Evolutionary conservation across 2,888 invertebrate genomes (phyloP), one percentile per base, ranked within the genome.

Genomic region (Athrips mouffetella): DNA sequence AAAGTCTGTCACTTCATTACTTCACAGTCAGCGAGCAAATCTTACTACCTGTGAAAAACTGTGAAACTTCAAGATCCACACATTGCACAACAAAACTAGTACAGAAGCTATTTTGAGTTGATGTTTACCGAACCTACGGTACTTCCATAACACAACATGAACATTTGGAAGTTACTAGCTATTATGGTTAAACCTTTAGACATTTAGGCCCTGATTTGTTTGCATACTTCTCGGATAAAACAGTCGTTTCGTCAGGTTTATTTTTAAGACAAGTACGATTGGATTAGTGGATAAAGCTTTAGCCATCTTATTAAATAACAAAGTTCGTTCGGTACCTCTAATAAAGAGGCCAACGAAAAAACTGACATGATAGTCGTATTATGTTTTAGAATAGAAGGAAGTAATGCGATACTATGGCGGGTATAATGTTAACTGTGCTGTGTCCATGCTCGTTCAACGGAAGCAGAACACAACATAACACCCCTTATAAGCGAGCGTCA

Each of bases 401-500:
- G 39, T 47, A 47, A 50, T 29, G 25, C 21, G 45, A 49, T 49
- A 49, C 45, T 18, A 16, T n/a, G n/a, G 40, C 40, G 39, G 23
- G 45, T 49, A 45, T 45, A 45, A 49, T 37, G 45, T 49, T 45
- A 40, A 31, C 48, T 35, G 31, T 15, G 21, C 40, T 20, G 11
- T 29, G 46, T 25, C 41, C 47, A 47, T 47, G 50, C 47, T 50
- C 47, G 50, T 23, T 49, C 45, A 44, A 50, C 50, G 50, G 47
- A 42, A 50, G 44, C 49, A 33, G 40, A 31, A 44, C 30, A 31
- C 45, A 13, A 45, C 33, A 30, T 33, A 45, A 45, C 45, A 35
- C 45, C 21, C 25, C 45, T 33, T 23, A 25, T 33, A 10, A 31
- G 35, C 33, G 16, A 29, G 44, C 21, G 30, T 31, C 11, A 44